Conservation (phyloP, 2,888 invertebrate species). For the Patella depressa region DNA sequence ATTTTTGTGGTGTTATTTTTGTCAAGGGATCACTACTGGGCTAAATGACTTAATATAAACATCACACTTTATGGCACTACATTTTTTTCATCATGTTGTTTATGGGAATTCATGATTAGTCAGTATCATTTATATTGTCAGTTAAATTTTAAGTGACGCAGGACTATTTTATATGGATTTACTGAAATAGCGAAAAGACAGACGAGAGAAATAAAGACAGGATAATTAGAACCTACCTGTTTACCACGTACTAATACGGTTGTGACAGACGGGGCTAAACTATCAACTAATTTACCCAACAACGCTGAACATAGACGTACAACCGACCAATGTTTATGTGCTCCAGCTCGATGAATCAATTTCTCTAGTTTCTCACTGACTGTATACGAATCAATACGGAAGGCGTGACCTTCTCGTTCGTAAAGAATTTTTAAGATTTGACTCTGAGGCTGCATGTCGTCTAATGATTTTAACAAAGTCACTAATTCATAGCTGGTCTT, state of each 20-base stretch:
- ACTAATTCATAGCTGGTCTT: constrained; percentile 84
- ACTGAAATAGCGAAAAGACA: background rate
- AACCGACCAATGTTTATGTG: constrained; percentile 76
- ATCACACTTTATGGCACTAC: no score
- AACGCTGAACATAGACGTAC: constrained; percentile 96
- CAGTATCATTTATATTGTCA: no score
- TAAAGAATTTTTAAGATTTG: constrained; percentile 88
- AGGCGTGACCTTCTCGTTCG: constrained; percentile 85
- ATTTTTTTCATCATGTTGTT: no score
- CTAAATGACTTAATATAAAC: no score
- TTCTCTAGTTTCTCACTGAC: constrained; percentile 71
- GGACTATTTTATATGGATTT: no score
- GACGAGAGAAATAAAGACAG: background rate
- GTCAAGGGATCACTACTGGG: no score
- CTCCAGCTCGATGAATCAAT: constrained; percentile 69
- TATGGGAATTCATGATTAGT: no score
- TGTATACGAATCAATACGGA: constrained; percentile 77
- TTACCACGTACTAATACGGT: constrained; percentile 97
- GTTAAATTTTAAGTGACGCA: no score
- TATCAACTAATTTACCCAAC: constrained; percentile 94
- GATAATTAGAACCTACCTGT: constrained; percentile 77
- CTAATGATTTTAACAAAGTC: constrained; percentile 78
- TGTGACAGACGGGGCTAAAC: constrained; percentile 98
- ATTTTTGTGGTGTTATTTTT: no score
- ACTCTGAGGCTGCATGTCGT: constrained; percentile 84